phyloP scores from a whole-genome alignment of 2,888 invertebrate species.

The Melanostoma scalare region DNA sequence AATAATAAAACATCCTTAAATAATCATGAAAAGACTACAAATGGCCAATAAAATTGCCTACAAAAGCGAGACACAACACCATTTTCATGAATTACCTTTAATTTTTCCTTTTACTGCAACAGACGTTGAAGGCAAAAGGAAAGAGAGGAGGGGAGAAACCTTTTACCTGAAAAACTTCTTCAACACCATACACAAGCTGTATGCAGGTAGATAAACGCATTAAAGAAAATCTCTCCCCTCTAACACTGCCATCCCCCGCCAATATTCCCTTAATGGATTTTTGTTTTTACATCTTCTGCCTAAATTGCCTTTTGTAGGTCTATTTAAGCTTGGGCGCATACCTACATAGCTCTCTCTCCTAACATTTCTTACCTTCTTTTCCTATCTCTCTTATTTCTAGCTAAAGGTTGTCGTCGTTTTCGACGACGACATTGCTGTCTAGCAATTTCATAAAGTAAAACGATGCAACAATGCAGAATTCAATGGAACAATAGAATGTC shows the following conservation, averaged over 20 bases:
- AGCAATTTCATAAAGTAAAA: conserved; percentile 56
- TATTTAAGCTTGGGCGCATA: conserved; percentile 6
- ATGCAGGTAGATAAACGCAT: conserved; percentile 73
- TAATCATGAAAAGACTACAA: conserved; percentile 68
- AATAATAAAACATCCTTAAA: conserved; percentile 68
- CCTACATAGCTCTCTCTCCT: conserved; percentile 14
- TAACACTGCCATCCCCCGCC: conserved; percentile 36
- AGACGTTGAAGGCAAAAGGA: not conserved
- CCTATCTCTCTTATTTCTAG: conserved; percentile 11
- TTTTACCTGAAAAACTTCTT: conserved; percentile 49
- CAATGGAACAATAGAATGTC: conserved; percentile 62
- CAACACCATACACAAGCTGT: conserved; percentile 29
- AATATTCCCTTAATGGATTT: conserved; percentile 72
- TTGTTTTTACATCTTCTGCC: conserved; percentile 71
- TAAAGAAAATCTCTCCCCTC: conserved; percentile 60
- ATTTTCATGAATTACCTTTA: conserved; percentile 48
- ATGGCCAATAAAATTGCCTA: conserved; percentile 70
- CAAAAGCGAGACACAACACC: conserved; percentile 61
- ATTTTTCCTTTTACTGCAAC: conserved; percentile 22
- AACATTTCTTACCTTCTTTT: not conserved
- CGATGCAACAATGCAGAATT: conserved; percentile 71
- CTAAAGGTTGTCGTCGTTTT: conserved; percentile 34
- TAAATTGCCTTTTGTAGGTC: conserved; percentile 67
- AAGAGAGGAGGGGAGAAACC: conserved; percentile 35
- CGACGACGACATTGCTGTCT: conserved; percentile 31